These are phyloP conservation scores for Nothura maculosa DNA, from an alignment of 2,797 vertebrate genomes.

Conservation along the genomic window DNA sequence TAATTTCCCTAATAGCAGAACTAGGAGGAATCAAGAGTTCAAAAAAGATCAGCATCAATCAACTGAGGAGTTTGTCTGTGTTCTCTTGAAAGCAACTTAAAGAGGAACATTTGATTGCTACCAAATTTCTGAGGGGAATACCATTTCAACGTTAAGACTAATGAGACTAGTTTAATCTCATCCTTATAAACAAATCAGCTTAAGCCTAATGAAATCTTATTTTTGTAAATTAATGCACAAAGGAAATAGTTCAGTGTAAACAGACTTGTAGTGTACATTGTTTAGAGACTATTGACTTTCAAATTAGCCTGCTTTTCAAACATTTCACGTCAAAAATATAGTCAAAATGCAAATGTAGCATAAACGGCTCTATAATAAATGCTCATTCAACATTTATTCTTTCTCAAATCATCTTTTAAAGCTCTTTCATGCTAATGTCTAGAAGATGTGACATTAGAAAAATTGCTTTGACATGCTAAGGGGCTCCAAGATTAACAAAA, in stretches of 20 bases:
- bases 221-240: conserved; percentile 72
- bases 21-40: background rate
- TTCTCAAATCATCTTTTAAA: conserved; percentile 93
- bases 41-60: background rate
- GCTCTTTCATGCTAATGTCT: conserved; percentile 97
- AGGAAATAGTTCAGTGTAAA: conserved; percentile 76
- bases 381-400: conserved; percentile 93
- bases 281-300: conserved; percentile 80
- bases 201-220: conserved; percentile 74
- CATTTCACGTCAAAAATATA: conserved; percentile 74
- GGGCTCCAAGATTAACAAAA: conserved; percentile 96
- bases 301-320: conserved; percentile 82
- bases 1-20: background rate
- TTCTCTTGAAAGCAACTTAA: conserved; percentile 12
- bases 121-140: conserved; percentile 52
- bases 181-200: conserved; percentile 68
- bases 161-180: conserved; percentile 64
- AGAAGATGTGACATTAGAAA: conserved; percentile 98
- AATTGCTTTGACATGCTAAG: conserved; percentile 98
- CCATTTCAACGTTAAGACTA: conserved; percentile 26
- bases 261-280: conserved; percentile 72
- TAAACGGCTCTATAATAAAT: conserved; percentile 90
- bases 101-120: conserved; percentile 40
- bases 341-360: conserved; percentile 86
- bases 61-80: background rate